Conservation (phyloP, 2,113 vertebrate species). For the Bufo bufo region DNA sequence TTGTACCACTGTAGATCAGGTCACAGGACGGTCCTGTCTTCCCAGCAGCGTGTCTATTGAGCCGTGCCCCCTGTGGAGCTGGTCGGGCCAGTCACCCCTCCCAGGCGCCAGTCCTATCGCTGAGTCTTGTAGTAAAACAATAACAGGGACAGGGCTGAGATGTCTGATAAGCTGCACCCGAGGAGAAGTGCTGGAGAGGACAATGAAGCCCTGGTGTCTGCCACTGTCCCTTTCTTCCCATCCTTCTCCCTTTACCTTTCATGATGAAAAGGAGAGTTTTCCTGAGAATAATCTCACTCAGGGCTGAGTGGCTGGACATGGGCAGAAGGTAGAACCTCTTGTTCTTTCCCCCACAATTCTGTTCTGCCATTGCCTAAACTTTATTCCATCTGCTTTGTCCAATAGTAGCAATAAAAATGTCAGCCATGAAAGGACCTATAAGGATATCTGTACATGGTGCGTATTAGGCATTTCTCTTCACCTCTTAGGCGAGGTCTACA, state of each 20-base stretch:
- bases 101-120: slow-evolving; percentile 45
- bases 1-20: neutral
- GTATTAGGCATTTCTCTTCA: no score
- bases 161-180: slow-evolving; percentile 49
- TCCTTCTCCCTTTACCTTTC: slow-evolving; percentile 47
- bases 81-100: neutral
- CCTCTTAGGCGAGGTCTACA: no score
- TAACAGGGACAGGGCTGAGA: slow-evolving; percentile 44
- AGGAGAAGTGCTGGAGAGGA: slow-evolving; percentile 4
- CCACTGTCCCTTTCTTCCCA: slow-evolving; percentile 27
- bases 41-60: neutral
- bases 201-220: slow-evolving; percentile 31
- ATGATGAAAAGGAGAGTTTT: neutral
- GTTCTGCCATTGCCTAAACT: no score
- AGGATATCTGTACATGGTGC: no score
- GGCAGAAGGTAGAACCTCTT: no score
- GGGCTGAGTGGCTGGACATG: no score
- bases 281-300: neutral
- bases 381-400: no score
- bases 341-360: no score
- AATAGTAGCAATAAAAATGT: no score
- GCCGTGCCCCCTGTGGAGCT: neutral
- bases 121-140: slow-evolving; percentile 31
- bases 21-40: neutral
- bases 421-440: no score